phyloP scores from a whole-genome alignment of 30 jellyfish, hydroid and myxozoan species.

The Clytia hemisphaerica region DNA sequence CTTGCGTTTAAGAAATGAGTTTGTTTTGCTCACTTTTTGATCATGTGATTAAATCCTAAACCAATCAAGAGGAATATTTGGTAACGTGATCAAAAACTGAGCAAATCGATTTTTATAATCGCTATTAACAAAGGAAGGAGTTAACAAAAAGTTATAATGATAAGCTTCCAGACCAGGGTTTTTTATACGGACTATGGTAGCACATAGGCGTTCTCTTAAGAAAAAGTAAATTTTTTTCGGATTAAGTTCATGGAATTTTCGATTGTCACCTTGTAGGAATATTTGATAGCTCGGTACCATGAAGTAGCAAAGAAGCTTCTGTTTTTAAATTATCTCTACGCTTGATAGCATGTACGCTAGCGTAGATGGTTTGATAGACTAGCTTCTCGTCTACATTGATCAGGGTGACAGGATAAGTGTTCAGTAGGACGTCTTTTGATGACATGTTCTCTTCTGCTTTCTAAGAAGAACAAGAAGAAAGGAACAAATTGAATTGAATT shows the following conservation, averaged over 20 bases:
- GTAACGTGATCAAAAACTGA: too few species aligned
- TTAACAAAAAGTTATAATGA: too few species aligned
- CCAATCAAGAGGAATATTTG: too few species aligned
- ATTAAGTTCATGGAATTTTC: neutral
- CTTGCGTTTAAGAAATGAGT: too few species aligned
- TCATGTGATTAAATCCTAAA: too few species aligned
- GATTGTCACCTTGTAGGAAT: slow-evolving; percentile 63
- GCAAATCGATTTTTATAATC: too few species aligned
- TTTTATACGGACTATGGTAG: too few species aligned
- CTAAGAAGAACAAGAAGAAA: neutral
- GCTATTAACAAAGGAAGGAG: too few species aligned
- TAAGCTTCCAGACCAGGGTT: too few species aligned
- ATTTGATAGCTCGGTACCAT: slow-evolving; percentile 53
- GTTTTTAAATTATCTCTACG: slow-evolving; percentile 50
- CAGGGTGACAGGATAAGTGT: slow-evolving; percentile 58
- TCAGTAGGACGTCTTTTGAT: slow-evolving; percentile 59
- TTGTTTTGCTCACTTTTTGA: too few species aligned
- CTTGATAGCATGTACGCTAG: slow-evolving; percentile 33
- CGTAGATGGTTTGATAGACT: slow-evolving; percentile 52
- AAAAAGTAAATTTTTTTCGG: neutral
- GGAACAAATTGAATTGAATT: neutral
- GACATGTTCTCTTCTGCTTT: neutral
- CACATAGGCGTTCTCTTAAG: neutral
- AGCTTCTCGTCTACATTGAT: slow-evolving; percentile 59
- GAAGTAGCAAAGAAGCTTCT: slow-evolving; percentile 43